Base-by-base conservation (phyloP, 2,797 vertebrate genomes). In the Galaxias olidus region DNA sequence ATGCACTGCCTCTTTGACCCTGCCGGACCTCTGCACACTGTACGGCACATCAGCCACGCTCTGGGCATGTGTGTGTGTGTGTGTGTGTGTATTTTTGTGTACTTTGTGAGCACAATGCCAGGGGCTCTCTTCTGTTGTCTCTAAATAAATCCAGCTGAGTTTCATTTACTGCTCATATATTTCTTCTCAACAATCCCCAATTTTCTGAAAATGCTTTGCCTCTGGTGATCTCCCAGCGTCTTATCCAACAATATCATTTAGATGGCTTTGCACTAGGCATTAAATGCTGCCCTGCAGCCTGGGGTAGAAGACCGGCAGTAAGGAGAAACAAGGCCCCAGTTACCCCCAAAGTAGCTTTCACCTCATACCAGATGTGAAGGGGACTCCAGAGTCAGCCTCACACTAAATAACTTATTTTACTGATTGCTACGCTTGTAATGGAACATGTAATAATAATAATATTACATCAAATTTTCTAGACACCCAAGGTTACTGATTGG, bases 1-100 rank as follows among this genome's bases (percentile, higher is more conserved):
- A 82, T 69, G 60, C 9, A 47, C 1, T 63, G 51, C 57, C 66
- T 72, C 58, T 49, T 9, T 59, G 56, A 72, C 69, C 65, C 63
- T 30, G 40, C 18, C 60, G 20, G 50, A 76, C 69, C 68, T 43
- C 13, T 4, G n/a, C 8, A 14, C 15, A 66, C 46, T 55, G 54
- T 59, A 66, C 43, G 15, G 17, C 18, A 66, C 71, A 75, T 15
- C n/a, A n/a, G n/a, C n/a, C n/a, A n/a, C n/a, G n/a, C 0, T 50
- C 4, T 43, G 60, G 45, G 10, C 58, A 0, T 69, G 14, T 53
- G 17, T 49, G 60, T 65, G 14, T 50, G 47, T 75, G 44, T 58
- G n/a, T 55, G 46, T 71, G 64, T 48, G 58, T 65, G 40, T 72
- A 42, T 54, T 9, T 53, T n/a, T 53, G 51, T 53, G n/a, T 4